Conservation (phyloP, 2,797 vertebrate genomes). For the Peromyscus nudipes region DNA sequence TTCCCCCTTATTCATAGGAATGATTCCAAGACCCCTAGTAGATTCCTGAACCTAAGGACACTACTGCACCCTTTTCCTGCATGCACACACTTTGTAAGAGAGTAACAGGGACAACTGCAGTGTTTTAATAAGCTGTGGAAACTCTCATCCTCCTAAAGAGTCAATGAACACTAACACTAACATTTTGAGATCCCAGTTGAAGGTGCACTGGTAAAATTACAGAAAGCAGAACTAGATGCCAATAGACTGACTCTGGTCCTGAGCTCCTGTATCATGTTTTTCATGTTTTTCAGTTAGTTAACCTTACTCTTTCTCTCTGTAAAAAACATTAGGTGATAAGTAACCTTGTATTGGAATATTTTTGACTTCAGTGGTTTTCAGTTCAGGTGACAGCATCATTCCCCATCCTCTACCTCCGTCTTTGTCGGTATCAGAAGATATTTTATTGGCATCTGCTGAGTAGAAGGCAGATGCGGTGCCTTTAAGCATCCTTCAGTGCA, state of each 20-base stretch:
- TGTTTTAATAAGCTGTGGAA: background rate
- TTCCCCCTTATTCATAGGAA: background rate
- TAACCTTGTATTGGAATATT: background rate
- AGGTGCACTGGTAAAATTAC: background rate
- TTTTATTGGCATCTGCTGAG: background rate
- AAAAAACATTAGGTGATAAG: background rate
- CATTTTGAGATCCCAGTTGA: background rate
- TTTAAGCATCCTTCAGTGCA: background rate
- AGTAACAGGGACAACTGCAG: background rate
- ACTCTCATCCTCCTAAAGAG: background rate
- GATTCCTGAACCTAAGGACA: background rate
- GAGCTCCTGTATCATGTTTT: background rate
- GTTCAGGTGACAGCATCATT: background rate
- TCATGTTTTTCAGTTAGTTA: background rate
- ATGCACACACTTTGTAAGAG: background rate
- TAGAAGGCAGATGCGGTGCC: conserved; percentile 2
- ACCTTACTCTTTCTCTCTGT: background rate
- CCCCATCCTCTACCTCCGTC: background rate
- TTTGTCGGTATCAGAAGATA: background rate
- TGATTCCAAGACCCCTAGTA: background rate
- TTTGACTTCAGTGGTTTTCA: background rate
- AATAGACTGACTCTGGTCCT: background rate
- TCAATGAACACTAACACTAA: background rate
- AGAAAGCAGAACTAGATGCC: background rate
- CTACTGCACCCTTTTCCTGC: background rate